Evolutionary conservation across 2,113 vertebrate species (phyloP).

Genomic region (Scophthalmus maximus): DNA sequence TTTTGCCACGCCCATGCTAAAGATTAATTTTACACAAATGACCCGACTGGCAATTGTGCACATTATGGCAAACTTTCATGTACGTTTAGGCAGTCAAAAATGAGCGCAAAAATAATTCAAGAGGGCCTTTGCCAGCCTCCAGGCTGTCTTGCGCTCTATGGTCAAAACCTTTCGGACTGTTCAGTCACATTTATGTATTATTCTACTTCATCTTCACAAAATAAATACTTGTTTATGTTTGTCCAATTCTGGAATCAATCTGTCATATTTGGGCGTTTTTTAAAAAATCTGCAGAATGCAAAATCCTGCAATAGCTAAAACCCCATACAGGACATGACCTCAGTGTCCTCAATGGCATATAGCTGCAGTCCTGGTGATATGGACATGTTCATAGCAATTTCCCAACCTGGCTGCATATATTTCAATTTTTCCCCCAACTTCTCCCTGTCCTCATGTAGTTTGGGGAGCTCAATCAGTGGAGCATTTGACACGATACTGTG

Average conservation of each 20-base stretch:
- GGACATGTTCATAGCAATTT: conserved; percentile 30
- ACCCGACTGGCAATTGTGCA: no score
- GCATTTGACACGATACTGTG: conserved; percentile 55
- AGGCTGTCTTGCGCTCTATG: neutral
- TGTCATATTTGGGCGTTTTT: neutral
- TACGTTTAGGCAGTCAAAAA: no score
- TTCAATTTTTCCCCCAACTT: conserved; percentile 35
- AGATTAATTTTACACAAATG: no score
- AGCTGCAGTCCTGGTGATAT: conserved; percentile 23
- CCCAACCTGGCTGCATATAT: conserved; percentile 7
- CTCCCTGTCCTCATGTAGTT: conserved; percentile 36
- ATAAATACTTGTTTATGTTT: no score
- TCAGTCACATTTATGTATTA: neutral
- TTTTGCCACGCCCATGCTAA: no score
- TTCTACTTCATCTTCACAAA: neutral
- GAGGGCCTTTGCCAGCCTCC: no score
- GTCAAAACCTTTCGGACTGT: neutral
- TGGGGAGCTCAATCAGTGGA: conserved; percentile 32
- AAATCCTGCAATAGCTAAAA: neutral
- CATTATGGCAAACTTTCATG: no score
- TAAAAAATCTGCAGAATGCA: neutral
- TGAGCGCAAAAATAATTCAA: no score
- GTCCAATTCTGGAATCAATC: neutral
- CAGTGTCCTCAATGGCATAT: neutral
- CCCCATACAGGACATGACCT: conserved; percentile 5